Conservation (phyloP, 2,888 invertebrate species). For the Allophyes oxyacanthae region DNA sequence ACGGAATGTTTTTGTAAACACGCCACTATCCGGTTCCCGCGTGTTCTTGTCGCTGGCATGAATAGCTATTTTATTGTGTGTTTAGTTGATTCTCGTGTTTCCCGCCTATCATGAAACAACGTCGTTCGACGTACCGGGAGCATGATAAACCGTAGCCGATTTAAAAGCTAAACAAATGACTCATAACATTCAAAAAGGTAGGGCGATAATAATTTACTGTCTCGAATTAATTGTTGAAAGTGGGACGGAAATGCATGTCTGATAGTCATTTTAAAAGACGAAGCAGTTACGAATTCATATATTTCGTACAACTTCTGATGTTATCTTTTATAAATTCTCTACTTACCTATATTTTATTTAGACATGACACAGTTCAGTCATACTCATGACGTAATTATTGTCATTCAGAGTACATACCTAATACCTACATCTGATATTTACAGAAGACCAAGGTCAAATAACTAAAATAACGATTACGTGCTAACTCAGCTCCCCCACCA, state of each 20-base stretch:
- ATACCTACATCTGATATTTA: conserved; percentile 54
- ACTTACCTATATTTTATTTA: conserved; percentile 59
- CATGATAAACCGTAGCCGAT: conserved; percentile 27
- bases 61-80: conserved; percentile 31
- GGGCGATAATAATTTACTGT: conserved; percentile 22
- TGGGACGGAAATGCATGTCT: conserved; percentile 35
- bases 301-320: conserved; percentile 14
- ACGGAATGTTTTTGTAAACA: conserved; percentile 79
- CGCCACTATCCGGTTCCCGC: conserved; percentile 60
- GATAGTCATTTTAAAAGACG: conserved; percentile 10
- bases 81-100: conserved; percentile 33
- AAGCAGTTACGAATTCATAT: conserved; percentile 5
- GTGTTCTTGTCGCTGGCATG: conserved; percentile 34
- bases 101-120: conserved; percentile 18
- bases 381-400: conserved; percentile 36
- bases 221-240: conserved; percentile 33
- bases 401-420: conserved; percentile 37
- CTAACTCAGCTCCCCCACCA: conserved; percentile 27
- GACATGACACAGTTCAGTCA: conserved; percentile 56
- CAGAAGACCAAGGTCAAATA: conserved; percentile 53
- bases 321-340: conserved; percentile 2
- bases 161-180: conserved; percentile 23
- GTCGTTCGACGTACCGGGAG: conserved; percentile 12
- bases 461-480: conserved; percentile 61
- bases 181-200: conserved; percentile 22